Conservation (phyloP, 2,888 invertebrate genomes). For the Drosophila helvetica region DNA sequence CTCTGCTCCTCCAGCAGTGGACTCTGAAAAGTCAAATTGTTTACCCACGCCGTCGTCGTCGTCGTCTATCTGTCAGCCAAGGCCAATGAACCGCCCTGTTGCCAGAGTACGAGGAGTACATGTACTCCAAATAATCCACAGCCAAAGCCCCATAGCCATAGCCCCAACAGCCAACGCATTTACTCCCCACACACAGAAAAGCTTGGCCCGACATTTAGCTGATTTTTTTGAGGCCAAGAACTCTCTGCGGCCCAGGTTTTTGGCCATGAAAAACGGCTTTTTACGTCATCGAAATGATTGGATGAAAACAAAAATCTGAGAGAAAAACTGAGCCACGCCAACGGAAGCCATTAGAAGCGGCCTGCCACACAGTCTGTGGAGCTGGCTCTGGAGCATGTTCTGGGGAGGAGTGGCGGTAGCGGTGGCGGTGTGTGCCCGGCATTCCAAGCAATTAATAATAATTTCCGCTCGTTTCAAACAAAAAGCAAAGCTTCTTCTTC, state of each 20-base stretch:
- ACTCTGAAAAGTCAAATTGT: conserved; percentile 17
- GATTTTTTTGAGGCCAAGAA: conserved; percentile 66
- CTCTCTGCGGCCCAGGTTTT: conserved; percentile 46
- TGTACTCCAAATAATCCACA: conserved; percentile 58
- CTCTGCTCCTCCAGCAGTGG: conserved; percentile 2
- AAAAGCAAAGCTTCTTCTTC: conserved; percentile 51
- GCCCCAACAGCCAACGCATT: conserved; percentile 47
- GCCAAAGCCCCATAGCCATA: conserved; percentile 1
- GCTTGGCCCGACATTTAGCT: conserved; percentile 1
- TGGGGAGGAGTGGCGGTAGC: neutral
- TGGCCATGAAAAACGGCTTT: conserved; percentile 72
- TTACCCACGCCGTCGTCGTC: conserved; percentile 59
- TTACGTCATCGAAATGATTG: conserved; percentile 73
- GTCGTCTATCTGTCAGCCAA: conserved; percentile 52
- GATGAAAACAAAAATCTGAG: conserved; percentile 19
- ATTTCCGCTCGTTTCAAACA: conserved; percentile 71
- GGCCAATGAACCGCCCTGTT: conserved; percentile 67
- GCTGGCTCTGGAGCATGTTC: neutral
- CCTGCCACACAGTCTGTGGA: neutral
- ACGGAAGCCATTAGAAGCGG: conserved; percentile 72
- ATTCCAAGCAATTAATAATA: conserved; percentile 80
- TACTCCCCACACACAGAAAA: neutral
- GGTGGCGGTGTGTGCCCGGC: conserved; percentile 39
- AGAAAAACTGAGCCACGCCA: conserved; percentile 55
- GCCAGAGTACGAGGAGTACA: conserved; percentile 8